phyloP scores from a whole-genome alignment of 2,888 invertebrate species.

The Drosophila aldrichi region DNA sequence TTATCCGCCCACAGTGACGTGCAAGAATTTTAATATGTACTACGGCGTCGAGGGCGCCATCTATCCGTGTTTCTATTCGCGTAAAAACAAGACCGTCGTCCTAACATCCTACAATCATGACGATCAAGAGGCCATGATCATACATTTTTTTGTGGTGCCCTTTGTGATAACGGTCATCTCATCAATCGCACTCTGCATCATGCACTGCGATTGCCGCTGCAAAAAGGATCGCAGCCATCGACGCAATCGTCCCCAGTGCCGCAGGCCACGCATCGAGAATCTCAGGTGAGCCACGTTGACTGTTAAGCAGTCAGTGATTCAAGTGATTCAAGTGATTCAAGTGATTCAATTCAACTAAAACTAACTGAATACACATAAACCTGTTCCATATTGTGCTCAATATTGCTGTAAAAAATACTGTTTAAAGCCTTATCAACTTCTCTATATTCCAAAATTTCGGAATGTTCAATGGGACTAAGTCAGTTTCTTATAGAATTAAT shows the following conservation, averaged over 20 bases:
- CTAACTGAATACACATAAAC: too few relatives aligned
- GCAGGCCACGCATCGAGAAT: conserved; percentile 87
- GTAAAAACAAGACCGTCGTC: conserved; percentile 93
- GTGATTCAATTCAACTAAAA: too few relatives aligned
- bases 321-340: not conserved
- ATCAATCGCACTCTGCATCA: conserved; percentile 93
- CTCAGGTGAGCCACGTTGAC: conserved; percentile 85
- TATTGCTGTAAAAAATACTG: too few relatives aligned
- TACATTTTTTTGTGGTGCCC: conserved; percentile 93
- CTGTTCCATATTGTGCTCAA: too few relatives aligned
- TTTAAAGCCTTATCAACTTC: too few relatives aligned
- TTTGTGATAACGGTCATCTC: conserved; percentile 93
- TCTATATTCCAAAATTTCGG: too few relatives aligned
- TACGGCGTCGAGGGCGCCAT: conserved; percentile 91
- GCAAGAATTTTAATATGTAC: conserved; percentile 90
- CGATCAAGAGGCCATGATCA: conserved; percentile 92
- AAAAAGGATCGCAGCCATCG: conserved; percentile 89
- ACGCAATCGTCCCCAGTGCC: conserved; percentile 87
- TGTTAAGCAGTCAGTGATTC: not conserved
- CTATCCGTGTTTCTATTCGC: conserved; percentile 95
- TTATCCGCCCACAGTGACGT: conserved; percentile 94
- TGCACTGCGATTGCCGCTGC: conserved; percentile 94
- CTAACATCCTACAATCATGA: conserved; percentile 93
- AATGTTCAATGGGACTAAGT: too few relatives aligned
- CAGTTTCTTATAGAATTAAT: too few relatives aligned